These are phyloP conservation scores for Calyptomena viridis DNA, from an alignment of 2,113 vertebrate species.

Conservation along the genomic window DNA sequence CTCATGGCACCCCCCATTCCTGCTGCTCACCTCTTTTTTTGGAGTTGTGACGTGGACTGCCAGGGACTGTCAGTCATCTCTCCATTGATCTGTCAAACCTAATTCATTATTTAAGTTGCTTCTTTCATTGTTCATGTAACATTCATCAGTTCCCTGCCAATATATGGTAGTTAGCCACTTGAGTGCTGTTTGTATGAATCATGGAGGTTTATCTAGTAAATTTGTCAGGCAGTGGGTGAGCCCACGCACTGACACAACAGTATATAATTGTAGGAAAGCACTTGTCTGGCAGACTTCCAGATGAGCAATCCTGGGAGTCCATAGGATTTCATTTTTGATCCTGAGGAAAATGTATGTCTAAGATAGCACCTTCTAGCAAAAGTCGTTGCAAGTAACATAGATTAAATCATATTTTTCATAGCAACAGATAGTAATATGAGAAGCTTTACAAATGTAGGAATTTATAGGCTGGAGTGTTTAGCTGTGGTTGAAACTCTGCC, in stretches of 20 bases:
- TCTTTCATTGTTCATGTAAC: conserved; percentile 6
- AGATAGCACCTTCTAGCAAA: conserved; percentile 36
- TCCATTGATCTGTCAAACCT: not conserved
- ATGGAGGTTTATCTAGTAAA: conserved; percentile 28
- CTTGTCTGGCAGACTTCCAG: conserved; percentile 50
- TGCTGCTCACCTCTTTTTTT: not conserved
- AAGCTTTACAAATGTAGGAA: not conserved
- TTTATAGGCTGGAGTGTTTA: not conserved
- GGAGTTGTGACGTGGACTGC: not conserved
- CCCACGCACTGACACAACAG: conserved; percentile 31
- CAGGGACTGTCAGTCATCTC: not conserved
- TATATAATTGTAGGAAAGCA: not conserved
- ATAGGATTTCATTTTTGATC: conserved; percentile 56
- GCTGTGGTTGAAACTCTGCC: not conserved
- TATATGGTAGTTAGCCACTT: conserved; percentile 32
- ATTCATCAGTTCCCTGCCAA: not conserved
- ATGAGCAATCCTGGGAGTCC: conserved; percentile 20
- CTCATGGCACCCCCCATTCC: not conserved
- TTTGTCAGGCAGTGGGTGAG: conserved; percentile 26
- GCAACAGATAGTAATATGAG: not conserved
- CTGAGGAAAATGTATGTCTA: not conserved
- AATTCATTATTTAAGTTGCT: not conserved
- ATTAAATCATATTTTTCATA: not conserved
- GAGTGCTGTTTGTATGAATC: conserved; percentile 34
- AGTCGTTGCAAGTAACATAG: not conserved